Evolutionary conservation across 2,797 vertebrate genomes (phyloP), one percentile per base, ranked within the genome.

Genomic region (Semotilus atromaculatus): DNA sequence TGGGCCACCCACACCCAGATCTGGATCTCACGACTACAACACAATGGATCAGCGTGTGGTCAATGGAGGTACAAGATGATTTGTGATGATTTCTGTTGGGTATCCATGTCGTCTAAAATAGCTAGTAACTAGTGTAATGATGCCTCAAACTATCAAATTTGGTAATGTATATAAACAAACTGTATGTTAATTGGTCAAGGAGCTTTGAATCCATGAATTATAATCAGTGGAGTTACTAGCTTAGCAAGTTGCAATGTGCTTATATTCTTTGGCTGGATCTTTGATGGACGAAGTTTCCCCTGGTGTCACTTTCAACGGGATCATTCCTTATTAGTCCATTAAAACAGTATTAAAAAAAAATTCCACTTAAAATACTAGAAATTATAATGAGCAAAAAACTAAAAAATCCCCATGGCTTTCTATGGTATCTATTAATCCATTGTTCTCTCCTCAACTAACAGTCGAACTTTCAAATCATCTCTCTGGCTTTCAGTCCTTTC

Each of bases 41-140:
- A 95, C 97, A 84, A 97, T 95, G 18, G 98, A 99, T 94, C 98
- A 99, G 89, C 96, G 98, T 94, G 97, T 99, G 86, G 98, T 99
- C 87, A 99, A 99, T 43, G 98, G 98, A 98, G 98, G 98, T 97
- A 96, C 29, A 64, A 43, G 3, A 62, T 66, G 21, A 67, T 67
- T 43, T 77, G 4, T 31, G 10, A 29, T 36, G 36, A 19, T 5
- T 60, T 9, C 18, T 62, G 19, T 45, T 31, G 9, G 14, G 29
- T 34, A 29, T 62, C 60, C n/a, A 26, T 60, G n/a, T 26, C 1
- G 1, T 60, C 62, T 11, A 78, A 64, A 64, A 45, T 43, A 13
- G 16, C 19, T 31, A 31, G n/a, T 79, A 40, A 62, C n/a, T 78
- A 64, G 26, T 79, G 18, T 34, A 48, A 14, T 48, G 45, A 31